Conservation (phyloP, 2,797 vertebrate genomes). For the Siniperca scherzeri region DNA sequence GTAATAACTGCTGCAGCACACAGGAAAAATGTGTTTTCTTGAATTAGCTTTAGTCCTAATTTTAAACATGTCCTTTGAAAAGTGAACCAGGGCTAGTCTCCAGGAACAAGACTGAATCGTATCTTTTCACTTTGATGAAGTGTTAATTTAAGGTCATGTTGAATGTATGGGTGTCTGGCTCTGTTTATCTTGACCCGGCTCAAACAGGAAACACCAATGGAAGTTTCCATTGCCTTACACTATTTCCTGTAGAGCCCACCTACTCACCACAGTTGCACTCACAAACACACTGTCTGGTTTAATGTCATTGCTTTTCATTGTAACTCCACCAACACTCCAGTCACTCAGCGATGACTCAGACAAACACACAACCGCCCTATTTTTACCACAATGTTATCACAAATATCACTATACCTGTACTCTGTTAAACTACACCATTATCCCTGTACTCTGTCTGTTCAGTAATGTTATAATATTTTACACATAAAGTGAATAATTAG, state of each 20-base stretch:
- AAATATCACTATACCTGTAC: neutral
- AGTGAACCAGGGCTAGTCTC: neutral
- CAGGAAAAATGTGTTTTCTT: conserved; percentile 51
- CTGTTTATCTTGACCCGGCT: conserved; percentile 13
- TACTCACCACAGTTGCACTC: conserved; percentile 19
- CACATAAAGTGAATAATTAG: neutral
- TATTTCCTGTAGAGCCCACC: conserved; percentile 69
- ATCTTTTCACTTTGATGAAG: conserved; percentile 28
- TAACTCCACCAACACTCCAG: conserved; percentile 1
- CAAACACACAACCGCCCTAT: neutral
- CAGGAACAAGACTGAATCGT: conserved; percentile 12
- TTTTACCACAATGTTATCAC: conserved; percentile 7
- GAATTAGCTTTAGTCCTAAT: neutral
- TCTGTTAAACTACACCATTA: neutral
- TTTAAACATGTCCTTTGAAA: conserved; percentile 4
- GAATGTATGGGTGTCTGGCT: conserved; percentile 16
- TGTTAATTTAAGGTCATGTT: conserved; percentile 15
- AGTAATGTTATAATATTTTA: neutral
- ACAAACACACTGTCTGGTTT: conserved; percentile 4
- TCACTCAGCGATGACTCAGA: conserved; percentile 10
- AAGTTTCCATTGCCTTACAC: conserved; percentile 50
- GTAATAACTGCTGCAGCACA: conserved; percentile 13
- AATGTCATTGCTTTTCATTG: neutral
- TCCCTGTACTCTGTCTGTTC: neutral
- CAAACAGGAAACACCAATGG: conserved; percentile 65